A percentile compares a stretch with the other conserved stretches of the same genome.
phyloP scores from a whole-genome alignment of 2,113 vertebrate species.

The Salvelinus fontinalis region DNA sequence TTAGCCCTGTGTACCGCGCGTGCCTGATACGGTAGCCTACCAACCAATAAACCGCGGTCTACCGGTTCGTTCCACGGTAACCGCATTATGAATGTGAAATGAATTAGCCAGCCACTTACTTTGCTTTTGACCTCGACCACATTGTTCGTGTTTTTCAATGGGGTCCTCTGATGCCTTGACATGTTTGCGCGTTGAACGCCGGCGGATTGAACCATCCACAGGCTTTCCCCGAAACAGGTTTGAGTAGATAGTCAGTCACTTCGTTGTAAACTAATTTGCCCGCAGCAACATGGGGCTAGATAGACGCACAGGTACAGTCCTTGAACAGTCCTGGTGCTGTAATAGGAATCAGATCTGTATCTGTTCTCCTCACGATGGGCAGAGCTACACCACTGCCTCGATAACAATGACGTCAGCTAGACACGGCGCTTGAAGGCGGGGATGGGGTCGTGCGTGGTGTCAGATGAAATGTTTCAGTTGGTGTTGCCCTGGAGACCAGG shows the following conservation, averaged over 20 bases:
- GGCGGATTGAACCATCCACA: conserved; percentile 58
- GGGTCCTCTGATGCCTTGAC: conserved; percentile 84
- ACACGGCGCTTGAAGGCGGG: conserved; percentile 37
- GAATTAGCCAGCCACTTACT: conserved; percentile 73
- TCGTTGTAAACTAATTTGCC: conserved; percentile 25
- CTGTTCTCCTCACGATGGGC: conserved; percentile 40
- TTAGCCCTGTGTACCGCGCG: not conserved
- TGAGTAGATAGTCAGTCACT: conserved; percentile 23
- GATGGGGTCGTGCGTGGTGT: conserved; percentile 24
- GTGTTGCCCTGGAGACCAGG: conserved; percentile 30
- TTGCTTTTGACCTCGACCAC: conserved; percentile 95
- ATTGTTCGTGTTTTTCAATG: conserved; percentile 77
- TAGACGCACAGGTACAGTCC: conserved; percentile 12
- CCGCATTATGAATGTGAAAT: not conserved
- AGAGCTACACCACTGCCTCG: conserved; percentile 32
- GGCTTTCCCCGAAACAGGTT: conserved; percentile 27
- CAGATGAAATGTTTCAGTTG: conserved; percentile 47
- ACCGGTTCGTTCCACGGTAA: not conserved
- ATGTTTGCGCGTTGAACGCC: conserved; percentile 68
- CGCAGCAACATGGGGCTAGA: conserved; percentile 15
- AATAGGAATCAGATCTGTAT: conserved; percentile 25
- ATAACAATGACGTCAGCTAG: conserved; percentile 49
- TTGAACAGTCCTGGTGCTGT: not conserved
- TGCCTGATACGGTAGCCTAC: not conserved
- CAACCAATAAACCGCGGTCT: not conserved